Percentiles rank a stretch among this genome's conserved stretches.
These are phyloP conservation scores for Epicampocera succincta DNA, from an alignment of 2,888 invertebrate species.

Conservation along the genomic window DNA sequence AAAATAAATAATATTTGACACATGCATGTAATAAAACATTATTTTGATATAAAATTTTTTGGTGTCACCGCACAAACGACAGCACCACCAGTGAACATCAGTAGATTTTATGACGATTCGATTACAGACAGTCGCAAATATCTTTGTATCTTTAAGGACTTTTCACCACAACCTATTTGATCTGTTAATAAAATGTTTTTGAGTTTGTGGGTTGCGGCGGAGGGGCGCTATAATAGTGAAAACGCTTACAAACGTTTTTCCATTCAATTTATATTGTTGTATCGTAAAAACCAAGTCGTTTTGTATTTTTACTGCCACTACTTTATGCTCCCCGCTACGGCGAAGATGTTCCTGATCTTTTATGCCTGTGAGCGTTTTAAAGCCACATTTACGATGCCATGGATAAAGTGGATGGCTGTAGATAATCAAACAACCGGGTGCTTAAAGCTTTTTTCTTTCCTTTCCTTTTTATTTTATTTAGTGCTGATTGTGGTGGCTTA, in stretches of 20 bases:
- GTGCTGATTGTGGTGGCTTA: conserved; percentile 57
- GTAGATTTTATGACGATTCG: conserved; percentile 51
- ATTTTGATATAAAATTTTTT: conserved; percentile 48
- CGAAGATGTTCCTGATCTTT: conserved; percentile 24
- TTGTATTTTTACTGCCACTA: conserved; percentile 38
- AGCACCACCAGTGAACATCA: neutral
- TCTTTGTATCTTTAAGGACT: conserved; percentile 35
- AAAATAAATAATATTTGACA: conserved; percentile 57
- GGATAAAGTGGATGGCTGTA: conserved; percentile 35
- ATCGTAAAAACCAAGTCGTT: conserved; percentile 41
- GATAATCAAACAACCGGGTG: conserved; percentile 18
- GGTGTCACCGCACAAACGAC: conserved; percentile 12
- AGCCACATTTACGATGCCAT: conserved; percentile 49
- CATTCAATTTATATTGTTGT: conserved; percentile 61
- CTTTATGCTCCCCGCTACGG: neutral
- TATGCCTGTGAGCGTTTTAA: conserved; percentile 44
- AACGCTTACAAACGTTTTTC: conserved; percentile 60
- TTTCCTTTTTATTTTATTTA: conserved; percentile 37
- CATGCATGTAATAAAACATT: conserved; percentile 65
- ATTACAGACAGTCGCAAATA: conserved; percentile 38
- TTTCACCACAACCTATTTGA: conserved; percentile 32
- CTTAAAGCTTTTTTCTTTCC: conserved; percentile 5
- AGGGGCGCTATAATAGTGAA: conserved; percentile 39
- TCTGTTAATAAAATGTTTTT: conserved; percentile 28
- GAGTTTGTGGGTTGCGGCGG: neutral